Percentiles rank a stretch among this genome's conserved stretches.
Conservation (phyloP, 2,888 invertebrate species). For the Acrobasis consociella region DNA sequence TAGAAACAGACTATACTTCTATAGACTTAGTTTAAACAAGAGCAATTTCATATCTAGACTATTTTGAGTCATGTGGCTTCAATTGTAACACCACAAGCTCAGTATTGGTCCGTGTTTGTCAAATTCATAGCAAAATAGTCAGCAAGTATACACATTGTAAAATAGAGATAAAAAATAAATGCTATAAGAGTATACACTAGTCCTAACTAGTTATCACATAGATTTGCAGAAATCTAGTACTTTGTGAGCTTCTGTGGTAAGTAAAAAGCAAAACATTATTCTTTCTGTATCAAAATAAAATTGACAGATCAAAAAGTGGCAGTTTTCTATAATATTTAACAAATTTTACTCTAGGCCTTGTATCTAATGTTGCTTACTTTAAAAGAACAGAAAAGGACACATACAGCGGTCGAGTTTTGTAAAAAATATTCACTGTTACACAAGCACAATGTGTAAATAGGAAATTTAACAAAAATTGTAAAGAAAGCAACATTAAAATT, state of each 20-base stretch:
- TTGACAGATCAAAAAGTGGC: conserved; percentile 9
- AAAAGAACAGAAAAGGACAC: not conserved
- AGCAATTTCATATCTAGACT: too few relatives aligned
- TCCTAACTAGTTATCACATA: conserved; percentile 15
- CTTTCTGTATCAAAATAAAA: conserved; percentile 5
- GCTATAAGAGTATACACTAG: conserved; percentile 34
- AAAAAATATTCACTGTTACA: too few relatives aligned
- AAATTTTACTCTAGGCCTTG: not conserved
- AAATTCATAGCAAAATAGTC: conserved; percentile 36
- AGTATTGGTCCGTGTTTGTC: conserved; percentile 4
- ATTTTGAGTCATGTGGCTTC: too few relatives aligned
- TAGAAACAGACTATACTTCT: too few relatives aligned
- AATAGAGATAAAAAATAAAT: conserved; percentile 35
- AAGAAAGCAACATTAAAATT: not conserved
- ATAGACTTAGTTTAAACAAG: too few relatives aligned
- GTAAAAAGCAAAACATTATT: conserved; percentile 1
- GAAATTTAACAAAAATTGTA: not conserved
- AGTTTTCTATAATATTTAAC: not conserved
- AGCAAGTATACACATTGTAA: conserved; percentile 34
- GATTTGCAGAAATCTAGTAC: not conserved
- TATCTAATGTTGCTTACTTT: not conserved
- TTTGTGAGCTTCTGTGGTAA: not conserved
- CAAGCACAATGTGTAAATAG: not conserved
- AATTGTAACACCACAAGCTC: not conserved
- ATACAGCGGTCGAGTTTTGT: too few relatives aligned